Conservation (phyloP, 2,113 vertebrate species). For the Atractosteus spatula region DNA sequence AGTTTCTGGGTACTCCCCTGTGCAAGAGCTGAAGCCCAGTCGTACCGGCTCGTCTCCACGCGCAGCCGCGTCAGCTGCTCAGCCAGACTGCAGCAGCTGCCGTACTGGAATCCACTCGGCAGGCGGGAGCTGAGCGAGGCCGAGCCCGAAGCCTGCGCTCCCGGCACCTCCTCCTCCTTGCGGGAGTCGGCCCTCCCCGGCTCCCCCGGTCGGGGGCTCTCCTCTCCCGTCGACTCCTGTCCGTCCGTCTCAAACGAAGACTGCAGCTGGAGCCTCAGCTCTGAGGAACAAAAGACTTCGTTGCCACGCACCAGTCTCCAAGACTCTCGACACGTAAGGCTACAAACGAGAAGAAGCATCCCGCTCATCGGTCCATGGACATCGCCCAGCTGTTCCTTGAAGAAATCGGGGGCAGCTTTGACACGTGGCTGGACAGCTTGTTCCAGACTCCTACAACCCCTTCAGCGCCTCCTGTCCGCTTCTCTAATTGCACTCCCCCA, state of each 20-base stretch:
- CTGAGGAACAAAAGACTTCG: slow-evolving; percentile 41
- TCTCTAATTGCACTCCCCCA: no score
- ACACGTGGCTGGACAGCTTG: no score
- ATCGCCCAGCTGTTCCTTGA: no score
- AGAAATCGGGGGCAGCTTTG: no score
- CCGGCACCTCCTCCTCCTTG: slow-evolving; percentile 18
- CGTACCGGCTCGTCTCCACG: slow-evolving; percentile 69
- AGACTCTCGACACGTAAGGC: no score
- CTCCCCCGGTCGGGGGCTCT: slow-evolving; percentile 29
- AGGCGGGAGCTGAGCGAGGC: slow-evolving; percentile 1
- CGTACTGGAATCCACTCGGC: slow-evolving; percentile 5
- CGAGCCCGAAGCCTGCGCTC: not conserved
- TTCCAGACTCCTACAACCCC: no score
- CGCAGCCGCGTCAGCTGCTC: slow-evolving; percentile 63
- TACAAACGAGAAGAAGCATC: no score
- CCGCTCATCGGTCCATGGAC: no score
- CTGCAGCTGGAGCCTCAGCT: slow-evolving; percentile 66
- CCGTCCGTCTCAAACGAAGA: slow-evolving; percentile 62
- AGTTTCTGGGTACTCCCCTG: no score
- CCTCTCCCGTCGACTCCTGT: slow-evolving; percentile 24
- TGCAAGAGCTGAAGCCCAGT: not conserved
- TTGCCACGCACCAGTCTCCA: no score
- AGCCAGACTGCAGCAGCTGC: slow-evolving; percentile 38
- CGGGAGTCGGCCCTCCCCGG: slow-evolving; percentile 8
- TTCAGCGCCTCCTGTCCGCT: no score